Evolutionary conservation across 2,113 vertebrate genomes (phyloP).

Genomic region (Ciconia boyciana): DNA sequence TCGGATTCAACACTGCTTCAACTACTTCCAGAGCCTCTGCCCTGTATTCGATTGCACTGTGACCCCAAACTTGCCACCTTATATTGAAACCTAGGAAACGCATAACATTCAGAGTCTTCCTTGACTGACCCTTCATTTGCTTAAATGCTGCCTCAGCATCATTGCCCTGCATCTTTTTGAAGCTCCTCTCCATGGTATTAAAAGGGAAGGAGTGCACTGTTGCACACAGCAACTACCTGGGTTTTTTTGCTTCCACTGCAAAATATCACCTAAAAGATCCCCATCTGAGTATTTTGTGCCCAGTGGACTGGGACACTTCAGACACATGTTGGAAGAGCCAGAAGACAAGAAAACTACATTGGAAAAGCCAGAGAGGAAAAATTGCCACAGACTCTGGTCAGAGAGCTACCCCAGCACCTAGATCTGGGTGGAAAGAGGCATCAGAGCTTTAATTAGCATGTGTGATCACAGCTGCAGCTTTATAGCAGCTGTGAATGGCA

Average conservation of each 20-base stretch:
- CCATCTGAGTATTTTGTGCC: accelerated
- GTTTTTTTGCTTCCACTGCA: not conserved
- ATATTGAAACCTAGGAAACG: not conserved
- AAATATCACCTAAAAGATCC: not conserved
- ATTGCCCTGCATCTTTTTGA: not conserved
- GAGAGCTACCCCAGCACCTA: not conserved
- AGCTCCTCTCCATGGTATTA: accelerated
- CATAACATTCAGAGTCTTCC: not conserved
- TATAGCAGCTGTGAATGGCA: not conserved
- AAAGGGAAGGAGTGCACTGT: not conserved
- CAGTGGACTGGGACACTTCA: not conserved
- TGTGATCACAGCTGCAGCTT: not conserved
- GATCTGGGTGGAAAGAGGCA: not conserved
- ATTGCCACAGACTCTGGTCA: not conserved
- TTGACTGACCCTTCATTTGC: not conserved
- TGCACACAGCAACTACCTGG: not conserved
- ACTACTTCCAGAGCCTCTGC: not conserved
- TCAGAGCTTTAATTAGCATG: not conserved
- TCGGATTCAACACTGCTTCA: accelerated
- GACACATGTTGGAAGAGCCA: not conserved
- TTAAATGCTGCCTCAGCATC: not conserved
- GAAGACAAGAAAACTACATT: not conserved
- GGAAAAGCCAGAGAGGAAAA: not conserved
- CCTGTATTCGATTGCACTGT: accelerated
- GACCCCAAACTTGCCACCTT: not conserved